A percentile compares a stretch with the other conserved stretches of the same genome.
phyloP scores from a whole-genome alignment of 2,113 vertebrate genomes.

The Lichenostomus cassidix region DNA sequence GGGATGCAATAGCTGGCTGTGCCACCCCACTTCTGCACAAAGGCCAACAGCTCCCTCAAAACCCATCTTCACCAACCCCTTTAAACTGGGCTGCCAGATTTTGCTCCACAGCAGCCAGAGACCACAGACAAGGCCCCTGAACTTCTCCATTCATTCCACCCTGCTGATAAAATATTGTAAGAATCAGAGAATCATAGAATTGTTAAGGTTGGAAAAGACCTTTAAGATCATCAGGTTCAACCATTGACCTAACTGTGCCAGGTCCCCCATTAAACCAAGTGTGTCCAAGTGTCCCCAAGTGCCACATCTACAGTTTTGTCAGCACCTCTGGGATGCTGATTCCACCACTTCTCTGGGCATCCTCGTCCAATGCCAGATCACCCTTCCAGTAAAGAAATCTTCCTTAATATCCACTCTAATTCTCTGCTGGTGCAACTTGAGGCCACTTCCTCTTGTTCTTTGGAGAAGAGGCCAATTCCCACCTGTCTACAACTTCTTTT shows the following conservation, averaged over 20 bases:
- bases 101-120: neutral
- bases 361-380: neutral
- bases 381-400: neutral
- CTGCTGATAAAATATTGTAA: neutral
- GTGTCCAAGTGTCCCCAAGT: neutral
- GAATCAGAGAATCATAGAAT: neutral
- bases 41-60: neutral
- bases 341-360: neutral
- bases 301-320: neutral
- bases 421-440: neutral
- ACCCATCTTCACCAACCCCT: neutral
- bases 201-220: neutral
- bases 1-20: neutral
- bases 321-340: neutral
- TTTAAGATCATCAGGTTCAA: neutral
- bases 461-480: neutral
- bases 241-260: neutral
- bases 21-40: neutral
- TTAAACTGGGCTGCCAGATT: neutral
- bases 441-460: neutral
- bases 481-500: neutral
- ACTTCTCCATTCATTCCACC: accelerated
- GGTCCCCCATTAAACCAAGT: neutral
- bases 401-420: neutral
- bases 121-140: neutral